These are phyloP conservation scores for Mormyrops attenuatus DNA, from an alignment of 2,797 vertebrate species.

Conservation along the genomic window DNA sequence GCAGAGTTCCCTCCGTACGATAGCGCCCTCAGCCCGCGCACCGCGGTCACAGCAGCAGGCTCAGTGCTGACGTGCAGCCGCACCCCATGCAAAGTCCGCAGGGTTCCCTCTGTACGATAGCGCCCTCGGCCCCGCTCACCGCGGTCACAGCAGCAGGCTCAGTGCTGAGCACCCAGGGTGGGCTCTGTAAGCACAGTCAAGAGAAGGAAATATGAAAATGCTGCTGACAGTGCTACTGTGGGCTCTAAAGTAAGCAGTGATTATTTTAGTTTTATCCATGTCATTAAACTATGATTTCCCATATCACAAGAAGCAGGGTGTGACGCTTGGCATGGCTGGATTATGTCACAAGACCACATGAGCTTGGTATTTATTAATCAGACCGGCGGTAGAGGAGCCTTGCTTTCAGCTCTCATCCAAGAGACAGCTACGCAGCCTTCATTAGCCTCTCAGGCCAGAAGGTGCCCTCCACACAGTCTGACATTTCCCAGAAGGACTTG, in stretches of 20 bases:
- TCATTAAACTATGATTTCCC: constrained; percentile 22
- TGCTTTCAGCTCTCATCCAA: not conserved
- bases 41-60: not conserved
- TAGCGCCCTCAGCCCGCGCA: not conserved
- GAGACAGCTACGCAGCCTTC: not conserved
- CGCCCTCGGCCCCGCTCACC: not conserved
- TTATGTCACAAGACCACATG: constrained; percentile 16
- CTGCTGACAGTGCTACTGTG: constrained; percentile 9
- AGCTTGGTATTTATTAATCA: constrained; percentile 23
- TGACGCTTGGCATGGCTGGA: constrained; percentile 19
- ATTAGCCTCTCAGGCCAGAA: not conserved
- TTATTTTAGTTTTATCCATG: constrained; percentile 26
- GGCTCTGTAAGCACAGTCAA: not conserved
- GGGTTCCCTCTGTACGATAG: not conserved
- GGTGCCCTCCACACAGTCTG: not conserved
- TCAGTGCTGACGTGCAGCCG: constrained; percentile 23
- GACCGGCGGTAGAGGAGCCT: not conserved
- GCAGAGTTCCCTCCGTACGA: not conserved
- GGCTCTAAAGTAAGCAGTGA: constrained; percentile 1
- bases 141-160: not conserved
- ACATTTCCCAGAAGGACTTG: not conserved
- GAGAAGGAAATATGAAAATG: not conserved
- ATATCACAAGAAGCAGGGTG: constrained; percentile 46
- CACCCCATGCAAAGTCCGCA: not conserved
- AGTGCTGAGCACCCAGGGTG: not conserved